A percentile compares a stretch with the other conserved stretches of the same genome.
Conservation (phyloP, 2,888 invertebrate species). For the Bunonema sp. region DNA sequence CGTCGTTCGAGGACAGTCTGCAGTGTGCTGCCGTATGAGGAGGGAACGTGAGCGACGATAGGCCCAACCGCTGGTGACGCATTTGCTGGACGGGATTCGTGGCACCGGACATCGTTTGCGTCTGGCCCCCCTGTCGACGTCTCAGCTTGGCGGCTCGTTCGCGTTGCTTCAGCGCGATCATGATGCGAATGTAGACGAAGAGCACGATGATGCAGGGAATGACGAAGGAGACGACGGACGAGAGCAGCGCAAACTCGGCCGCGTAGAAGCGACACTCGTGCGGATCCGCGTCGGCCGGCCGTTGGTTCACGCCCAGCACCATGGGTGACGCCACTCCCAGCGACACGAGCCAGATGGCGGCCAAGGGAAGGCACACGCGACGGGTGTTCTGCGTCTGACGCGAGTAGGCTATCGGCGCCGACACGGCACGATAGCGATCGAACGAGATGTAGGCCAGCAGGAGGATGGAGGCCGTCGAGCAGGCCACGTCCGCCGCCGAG, state of each 20-base stretch:
- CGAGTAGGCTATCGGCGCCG: constrained; percentile 93
- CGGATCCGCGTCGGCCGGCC: constrained; percentile 24
- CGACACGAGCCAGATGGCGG: constrained; percentile 84
- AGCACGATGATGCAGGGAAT: constrained; percentile 49
- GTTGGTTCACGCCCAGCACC: constrained; percentile 57
- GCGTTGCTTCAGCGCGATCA: constrained; percentile 33
- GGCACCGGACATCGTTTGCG: background rate
- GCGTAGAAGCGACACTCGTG: constrained; percentile 49
- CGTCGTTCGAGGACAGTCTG: constrained; percentile 2
- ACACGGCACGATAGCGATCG: constrained; percentile 78
- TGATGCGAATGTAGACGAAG: constrained; percentile 48
- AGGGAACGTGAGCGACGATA: background rate
- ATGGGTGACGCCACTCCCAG: constrained; percentile 85
- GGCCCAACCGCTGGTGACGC: constrained; percentile 1
- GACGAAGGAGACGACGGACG: constrained; percentile 46
- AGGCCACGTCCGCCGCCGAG: constrained; percentile 50
- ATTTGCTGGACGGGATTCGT: background rate
- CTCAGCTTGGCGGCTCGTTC: too few relatives aligned
- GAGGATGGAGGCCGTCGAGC: constrained; percentile 50
- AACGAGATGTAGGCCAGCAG: constrained; percentile 51
- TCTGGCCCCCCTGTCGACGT: background rate
- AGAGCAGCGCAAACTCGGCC: constrained; percentile 45
- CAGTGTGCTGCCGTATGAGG: background rate
- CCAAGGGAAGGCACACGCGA: constrained; percentile 80
- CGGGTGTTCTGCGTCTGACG: constrained; percentile 81